These are phyloP conservation scores for Rhysida immarginata DNA, from an alignment of 1,140 invertebrate genomes.

Conservation along the genomic window DNA sequence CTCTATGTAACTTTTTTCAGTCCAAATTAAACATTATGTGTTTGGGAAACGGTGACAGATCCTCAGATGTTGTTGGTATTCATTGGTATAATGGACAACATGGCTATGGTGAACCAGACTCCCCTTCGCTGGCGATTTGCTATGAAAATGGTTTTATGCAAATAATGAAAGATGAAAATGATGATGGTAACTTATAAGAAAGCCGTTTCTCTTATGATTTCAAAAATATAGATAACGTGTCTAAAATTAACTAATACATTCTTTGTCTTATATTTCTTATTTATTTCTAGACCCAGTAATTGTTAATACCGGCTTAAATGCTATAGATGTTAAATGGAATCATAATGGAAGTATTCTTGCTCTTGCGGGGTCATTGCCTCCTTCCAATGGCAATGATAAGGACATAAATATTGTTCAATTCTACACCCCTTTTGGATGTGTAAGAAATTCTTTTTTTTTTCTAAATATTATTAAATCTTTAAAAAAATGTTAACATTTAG, in stretches of 20 bases:
- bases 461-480: too few species aligned
- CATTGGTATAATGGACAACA: constrained; percentile 71
- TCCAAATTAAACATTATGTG: constrained; percentile 13
- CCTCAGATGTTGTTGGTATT: constrained; percentile 56
- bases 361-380: constrained; percentile 53
- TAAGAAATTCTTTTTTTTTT: constrained; percentile 27
- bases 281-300: constrained; percentile 34
- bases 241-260: too few species aligned
- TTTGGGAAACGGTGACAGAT: constrained; percentile 11
- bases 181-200: too few species aligned
- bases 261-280: constrained; percentile 38
- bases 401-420: constrained; percentile 80
- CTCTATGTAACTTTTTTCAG: not conserved
- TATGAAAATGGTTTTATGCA: constrained; percentile 74
- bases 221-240: too few species aligned
- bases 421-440: constrained; percentile 71
- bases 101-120: constrained; percentile 48
- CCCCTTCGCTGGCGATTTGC: constrained; percentile 66
- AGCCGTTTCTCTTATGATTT: too few species aligned
- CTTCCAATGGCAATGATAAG: constrained; percentile 30
- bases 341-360: constrained; percentile 76
- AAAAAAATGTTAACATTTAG: too few species aligned
- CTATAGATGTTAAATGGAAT: constrained; percentile 75
- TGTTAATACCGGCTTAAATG: constrained; percentile 55
- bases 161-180: constrained; percentile 74